These are phyloP conservation scores for Volucella zonaria DNA, from an alignment of 2,888 invertebrate genomes.

Conservation along the genomic window DNA sequence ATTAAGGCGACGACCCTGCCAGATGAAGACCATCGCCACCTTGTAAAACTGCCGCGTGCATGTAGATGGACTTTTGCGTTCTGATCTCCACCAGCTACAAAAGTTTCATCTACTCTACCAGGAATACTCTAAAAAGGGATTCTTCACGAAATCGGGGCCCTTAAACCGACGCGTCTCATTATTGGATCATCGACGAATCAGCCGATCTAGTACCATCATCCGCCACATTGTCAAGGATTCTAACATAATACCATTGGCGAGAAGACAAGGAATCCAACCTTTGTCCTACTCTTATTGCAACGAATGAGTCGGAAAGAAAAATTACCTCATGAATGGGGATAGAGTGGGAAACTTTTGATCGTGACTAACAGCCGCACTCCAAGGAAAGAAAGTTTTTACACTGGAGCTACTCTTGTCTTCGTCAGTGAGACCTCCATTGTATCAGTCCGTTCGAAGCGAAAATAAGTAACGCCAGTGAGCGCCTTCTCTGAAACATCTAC, in stretches of 20 bases:
- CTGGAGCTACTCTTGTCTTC: neutral
- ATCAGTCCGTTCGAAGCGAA: neutral
- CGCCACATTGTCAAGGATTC: conserved; percentile 19
- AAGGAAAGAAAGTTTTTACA: neutral
- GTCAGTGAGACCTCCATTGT: neutral
- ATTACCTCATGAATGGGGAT: conserved; percentile 5
- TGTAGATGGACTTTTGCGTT: no score
- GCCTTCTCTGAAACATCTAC: neutral
- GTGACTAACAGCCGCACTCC: neutral
- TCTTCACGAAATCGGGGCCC: conserved; percentile 1
- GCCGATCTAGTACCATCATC: conserved; percentile 25
- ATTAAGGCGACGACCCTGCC: neutral
- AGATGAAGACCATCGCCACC: conserved; percentile 4
- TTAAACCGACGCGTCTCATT: conserved; percentile 9
- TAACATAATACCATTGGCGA: conserved; percentile 23
- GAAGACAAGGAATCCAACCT: conserved; percentile 19
- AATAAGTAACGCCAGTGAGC: neutral
- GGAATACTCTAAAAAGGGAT: no score
- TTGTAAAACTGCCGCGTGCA: neutral
- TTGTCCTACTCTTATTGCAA: conserved; percentile 25
- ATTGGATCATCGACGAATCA: neutral
- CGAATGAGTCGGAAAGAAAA: conserved; percentile 24
- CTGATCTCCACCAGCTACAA: no score
- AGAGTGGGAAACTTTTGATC: neutral
- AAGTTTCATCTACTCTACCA: neutral